Evolutionary conservation across 2,113 vertebrate genomes (phyloP), one percentile per base, ranked within the genome.

Genomic region (Centropus bengalensis): DNA sequence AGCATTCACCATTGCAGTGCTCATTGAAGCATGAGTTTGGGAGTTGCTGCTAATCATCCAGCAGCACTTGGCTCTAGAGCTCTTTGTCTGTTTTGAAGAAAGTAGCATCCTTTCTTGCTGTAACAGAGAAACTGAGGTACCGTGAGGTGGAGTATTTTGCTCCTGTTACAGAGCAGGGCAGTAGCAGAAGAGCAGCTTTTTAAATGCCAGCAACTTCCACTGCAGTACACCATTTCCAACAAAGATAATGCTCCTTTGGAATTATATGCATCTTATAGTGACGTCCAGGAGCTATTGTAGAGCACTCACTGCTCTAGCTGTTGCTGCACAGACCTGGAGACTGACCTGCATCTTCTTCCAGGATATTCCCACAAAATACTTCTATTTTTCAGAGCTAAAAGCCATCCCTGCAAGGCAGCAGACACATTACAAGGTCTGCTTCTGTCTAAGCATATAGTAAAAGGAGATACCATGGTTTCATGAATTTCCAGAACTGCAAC

Each of bases 401-500:
- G 32, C 79, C 54, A 69, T 86, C 80, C 47, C 74, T 77, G 79
- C 76, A 77, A 90, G 75, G 59, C 20, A 63, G 30, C 26, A 56
- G 45, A 16, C 30, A 33, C 7, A 15, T 23, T 32, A 77, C 47
- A 55, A 66, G 40, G 6, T 26, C 62, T 87, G 77, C 22, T 87
- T 75, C 69, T 79, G 64, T 67, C 88, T 59, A 36, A 92, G 36
- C 11, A 21, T 6, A 19, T 4, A 86, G 22, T 54, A 89, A 78
- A 47, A 68, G n/a, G 12, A 93, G 10, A 44, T 66, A 42, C 16
- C 59, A 20, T 6, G 3, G 5, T 59, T 93, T 95, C 47, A 87
- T 73, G n/a, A 44, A 88, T 95, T 94, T 95, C 20, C 14, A 71
- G 55, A 83, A 55, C 49, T 26, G 33, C 6, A 5, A 76, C 62